A percentile compares a stretch with the other conserved stretches of the same genome.
Evolutionary conservation across 2,113 vertebrate genomes (phyloP).

Genomic region (Cephalopterus ornatus): DNA sequence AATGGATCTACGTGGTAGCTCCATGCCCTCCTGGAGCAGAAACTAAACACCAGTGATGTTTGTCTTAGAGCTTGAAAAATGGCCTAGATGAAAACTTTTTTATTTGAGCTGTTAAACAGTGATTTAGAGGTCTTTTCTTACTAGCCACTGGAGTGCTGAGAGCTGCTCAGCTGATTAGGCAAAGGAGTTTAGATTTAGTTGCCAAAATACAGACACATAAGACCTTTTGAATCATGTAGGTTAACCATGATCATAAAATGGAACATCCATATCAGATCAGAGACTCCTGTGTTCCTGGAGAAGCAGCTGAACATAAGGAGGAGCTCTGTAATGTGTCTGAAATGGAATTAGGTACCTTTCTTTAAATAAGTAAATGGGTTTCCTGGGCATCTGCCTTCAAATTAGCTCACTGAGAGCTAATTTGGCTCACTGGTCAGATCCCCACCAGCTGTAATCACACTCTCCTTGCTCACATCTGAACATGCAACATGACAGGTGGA

Average conservation of each 20-base stretch:
- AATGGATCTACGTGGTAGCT: rapidly evolving
- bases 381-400: background rate
- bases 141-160: background rate
- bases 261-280: background rate
- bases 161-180: background rate
- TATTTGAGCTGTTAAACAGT: background rate
- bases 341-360: background rate
- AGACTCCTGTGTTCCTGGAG: background rate
- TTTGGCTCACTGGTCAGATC: background rate
- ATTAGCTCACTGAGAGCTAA: too few relatives aligned
- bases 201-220: background rate
- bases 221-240: background rate
- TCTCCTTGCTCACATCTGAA: background rate
- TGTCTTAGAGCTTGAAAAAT: background rate
- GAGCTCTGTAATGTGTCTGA: background rate
- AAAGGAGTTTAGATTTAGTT: background rate
- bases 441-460: background rate
- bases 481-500: background rate
- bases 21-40: background rate
- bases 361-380: background rate
- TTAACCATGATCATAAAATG: background rate
- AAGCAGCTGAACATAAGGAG: background rate
- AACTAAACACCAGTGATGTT: background rate
- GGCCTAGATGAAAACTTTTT: background rate
- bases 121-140: background rate